phyloP scores from a whole-genome alignment of 2,797 vertebrate species.

The Champsocephalus esox region DNA sequence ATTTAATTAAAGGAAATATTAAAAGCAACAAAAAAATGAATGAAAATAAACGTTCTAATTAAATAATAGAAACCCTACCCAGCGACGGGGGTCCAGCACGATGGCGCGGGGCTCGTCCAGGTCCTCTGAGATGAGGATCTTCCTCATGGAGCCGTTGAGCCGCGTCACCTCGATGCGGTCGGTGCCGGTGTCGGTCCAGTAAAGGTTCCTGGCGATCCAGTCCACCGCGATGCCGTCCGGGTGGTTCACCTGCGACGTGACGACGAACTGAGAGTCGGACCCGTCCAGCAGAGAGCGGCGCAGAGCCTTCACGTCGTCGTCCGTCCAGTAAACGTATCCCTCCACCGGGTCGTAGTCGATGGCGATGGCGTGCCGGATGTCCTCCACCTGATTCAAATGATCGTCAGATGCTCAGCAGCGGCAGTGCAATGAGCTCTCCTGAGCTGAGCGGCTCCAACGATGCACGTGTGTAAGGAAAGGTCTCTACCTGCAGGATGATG shows the following conservation, averaged over 20 bases:
- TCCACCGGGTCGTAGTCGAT: constrained; percentile 97
- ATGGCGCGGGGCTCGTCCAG: constrained; percentile 97
- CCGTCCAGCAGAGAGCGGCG: constrained; percentile 92
- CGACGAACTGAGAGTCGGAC: constrained; percentile 90
- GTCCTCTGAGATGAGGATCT: constrained; percentile 95
- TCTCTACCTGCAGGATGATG: constrained; percentile 91
- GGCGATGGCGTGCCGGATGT: constrained; percentile 97
- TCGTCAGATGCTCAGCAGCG: too few species aligned
- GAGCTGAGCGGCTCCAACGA: too few species aligned
- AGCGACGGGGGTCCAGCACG: constrained; percentile 89
- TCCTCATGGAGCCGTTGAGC: constrained; percentile 96
- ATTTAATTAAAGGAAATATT: too few species aligned
- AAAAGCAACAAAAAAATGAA: neutral
- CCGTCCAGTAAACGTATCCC: constrained; percentile 95
- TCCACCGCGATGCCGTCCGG: constrained; percentile 97
- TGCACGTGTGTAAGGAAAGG: too few species aligned
- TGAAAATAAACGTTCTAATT: neutral
- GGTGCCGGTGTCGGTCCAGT: constrained; percentile 98
- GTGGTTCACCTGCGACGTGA: constrained; percentile 94
- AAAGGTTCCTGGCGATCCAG: constrained; percentile 96
- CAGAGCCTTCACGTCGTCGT: constrained; percentile 95
- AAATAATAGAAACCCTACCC: constrained; percentile 75
- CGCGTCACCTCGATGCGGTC: constrained; percentile 97
- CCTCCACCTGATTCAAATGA: constrained; percentile 41
- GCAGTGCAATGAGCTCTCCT: too few species aligned